Base-by-base conservation (phyloP, 2,888 invertebrate species). In the Drosophila meridionalis region DNA sequence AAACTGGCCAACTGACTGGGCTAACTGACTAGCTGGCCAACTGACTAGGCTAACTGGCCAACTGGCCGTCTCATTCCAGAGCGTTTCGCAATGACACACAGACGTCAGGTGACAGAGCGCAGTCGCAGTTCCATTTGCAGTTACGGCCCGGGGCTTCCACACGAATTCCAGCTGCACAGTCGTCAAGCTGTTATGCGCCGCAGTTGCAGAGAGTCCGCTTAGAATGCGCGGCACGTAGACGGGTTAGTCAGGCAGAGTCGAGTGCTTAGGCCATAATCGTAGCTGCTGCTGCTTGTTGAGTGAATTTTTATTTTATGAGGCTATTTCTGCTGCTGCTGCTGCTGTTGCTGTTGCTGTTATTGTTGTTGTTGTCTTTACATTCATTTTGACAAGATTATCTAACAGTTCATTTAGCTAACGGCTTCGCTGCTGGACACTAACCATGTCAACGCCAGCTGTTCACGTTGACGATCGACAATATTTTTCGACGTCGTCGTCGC, bases 351-450 rank as follows among this genome's bases (percentile, higher is more conserved):
- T 14, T 42, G 42, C 8, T 42, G 42, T 43, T 8, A n/a, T 3
- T 42, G 8, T 32, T 50, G 32, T 59, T 32, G 30, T 43, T 20
- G 26, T 34, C 32, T 5, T 59, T 34, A 11, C 45, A 58, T 67
- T 65, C 48, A 47, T 69, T 72, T 79, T 60, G 66, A 60, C 74
- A 61, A 81, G 74, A 88, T 85, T 85, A 85, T 83, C 88, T 85
- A 85, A 85, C 80, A 85, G 88, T 85, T 85, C 63, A 82, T 83
- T 86, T 86, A 53, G 86, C 86, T 82, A 80, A 82, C 83, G 88
- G 83, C 88, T 75, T 65, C 66, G 78, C 72, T 76, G 82, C 82
- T 66, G 74, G 81, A 79, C 69, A 74, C 55, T 58, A 62, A 30
- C 38, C 64, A 72, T 70, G 64, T 58, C 63, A 66, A 60, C 65